Evolutionary conservation across 2,888 invertebrate species (phyloP).

Genomic region (Luperina nickerlii): DNA sequence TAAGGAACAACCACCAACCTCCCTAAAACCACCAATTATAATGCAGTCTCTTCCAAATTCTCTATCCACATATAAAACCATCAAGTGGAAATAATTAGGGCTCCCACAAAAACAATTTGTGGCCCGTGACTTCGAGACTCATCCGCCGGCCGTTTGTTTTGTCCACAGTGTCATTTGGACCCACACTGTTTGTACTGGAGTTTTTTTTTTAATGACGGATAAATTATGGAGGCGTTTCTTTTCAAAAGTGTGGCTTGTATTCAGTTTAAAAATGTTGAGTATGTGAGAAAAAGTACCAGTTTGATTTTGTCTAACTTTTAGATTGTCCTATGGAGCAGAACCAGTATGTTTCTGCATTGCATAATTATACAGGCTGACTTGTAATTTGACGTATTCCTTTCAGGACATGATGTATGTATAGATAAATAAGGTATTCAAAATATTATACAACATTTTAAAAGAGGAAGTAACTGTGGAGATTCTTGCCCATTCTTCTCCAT

Average conservation of each 20-base stretch:
- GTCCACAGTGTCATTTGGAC: slow-evolving; percentile 37
- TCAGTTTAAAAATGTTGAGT: neutral
- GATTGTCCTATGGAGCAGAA: too few species aligned
- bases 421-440: too few species aligned
- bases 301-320: too few species aligned
- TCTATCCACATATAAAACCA: slow-evolving; percentile 74
- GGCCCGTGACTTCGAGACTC: slow-evolving; percentile 81
- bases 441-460: too few species aligned
- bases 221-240: slow-evolving; percentile 53
- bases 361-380: too few species aligned
- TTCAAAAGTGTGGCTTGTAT: slow-evolving; percentile 26
- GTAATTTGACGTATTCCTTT: too few species aligned
- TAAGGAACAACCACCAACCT: neutral
- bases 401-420: too few species aligned
- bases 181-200: slow-evolving; percentile 30
- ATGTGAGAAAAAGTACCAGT: neutral
- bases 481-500: too few species aligned
- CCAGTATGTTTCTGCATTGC: too few species aligned
- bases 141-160: slow-evolving; percentile 60
- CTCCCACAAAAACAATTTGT: slow-evolving; percentile 88
- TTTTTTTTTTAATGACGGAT: slow-evolving; percentile 57
- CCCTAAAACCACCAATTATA: slow-evolving; percentile 5
- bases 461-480: too few species aligned
- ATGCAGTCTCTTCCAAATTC: slow-evolving; percentile 67
- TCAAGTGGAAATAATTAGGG: slow-evolving; percentile 88